A percentile compares a stretch with the other conserved stretches of the same genome.
These are phyloP conservation scores for Mustela nigripes DNA, from an alignment of 2,113 vertebrate genomes.

Conservation along the genomic window DNA sequence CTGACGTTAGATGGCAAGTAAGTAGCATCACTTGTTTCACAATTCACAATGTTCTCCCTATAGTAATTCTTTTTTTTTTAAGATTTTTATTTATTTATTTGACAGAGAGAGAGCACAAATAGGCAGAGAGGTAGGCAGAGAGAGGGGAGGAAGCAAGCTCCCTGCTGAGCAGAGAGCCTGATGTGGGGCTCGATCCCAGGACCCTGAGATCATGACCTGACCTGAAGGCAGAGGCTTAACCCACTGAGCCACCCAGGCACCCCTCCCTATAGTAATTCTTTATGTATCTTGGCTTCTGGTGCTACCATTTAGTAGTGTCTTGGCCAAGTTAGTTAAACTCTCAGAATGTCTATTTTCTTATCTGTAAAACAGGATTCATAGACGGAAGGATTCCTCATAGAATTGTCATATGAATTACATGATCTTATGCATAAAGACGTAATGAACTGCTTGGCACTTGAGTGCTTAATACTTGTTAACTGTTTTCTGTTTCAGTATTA, in stretches of 20 bases:
- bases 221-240: no score
- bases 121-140: no score
- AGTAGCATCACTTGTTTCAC: neutral
- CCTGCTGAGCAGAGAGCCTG: no score
- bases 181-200: no score
- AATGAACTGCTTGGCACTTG: neutral
- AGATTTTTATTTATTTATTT: no score
- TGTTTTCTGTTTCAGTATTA: constrained; percentile 31
- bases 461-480: neutral
- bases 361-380: neutral
- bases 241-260: no score
- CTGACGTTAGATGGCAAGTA: neutral
- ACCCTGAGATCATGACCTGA: no score
- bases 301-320: constrained; percentile 16
- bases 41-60: neutral
- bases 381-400: neutral
- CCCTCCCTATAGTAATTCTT: neutral
- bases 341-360: constrained; percentile 48
- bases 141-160: no score
- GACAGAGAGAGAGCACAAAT: no score
- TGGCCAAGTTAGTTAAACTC: constrained; percentile 22
- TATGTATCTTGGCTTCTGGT: neutral
- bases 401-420: constrained; percentile 4
- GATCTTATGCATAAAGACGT: neutral
- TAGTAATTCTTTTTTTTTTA: neutral